Conservation (phyloP, 2,113 vertebrate species). For the Smithornis capensis region DNA sequence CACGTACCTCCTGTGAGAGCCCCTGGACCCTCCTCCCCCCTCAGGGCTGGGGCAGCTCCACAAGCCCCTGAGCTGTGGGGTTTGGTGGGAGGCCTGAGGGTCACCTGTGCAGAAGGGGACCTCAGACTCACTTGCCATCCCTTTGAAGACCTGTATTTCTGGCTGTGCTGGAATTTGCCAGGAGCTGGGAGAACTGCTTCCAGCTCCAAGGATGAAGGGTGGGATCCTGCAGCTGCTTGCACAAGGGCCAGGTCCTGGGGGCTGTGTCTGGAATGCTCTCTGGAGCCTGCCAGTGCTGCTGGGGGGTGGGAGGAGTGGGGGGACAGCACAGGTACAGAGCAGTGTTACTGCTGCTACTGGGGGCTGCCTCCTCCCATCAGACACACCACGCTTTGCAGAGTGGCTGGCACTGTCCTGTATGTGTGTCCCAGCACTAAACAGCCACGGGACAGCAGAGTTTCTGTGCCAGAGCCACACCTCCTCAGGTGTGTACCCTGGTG, state of each 20-base stretch:
- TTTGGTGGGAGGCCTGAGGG: background rate
- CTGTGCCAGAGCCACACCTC: background rate
- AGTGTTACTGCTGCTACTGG: background rate
- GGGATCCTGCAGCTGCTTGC: background rate
- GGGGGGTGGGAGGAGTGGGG: background rate
- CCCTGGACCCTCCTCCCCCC: background rate
- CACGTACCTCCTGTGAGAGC: background rate
- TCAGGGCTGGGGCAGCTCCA: rapidly evolving
- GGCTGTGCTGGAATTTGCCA: background rate
- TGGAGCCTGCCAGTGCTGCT: background rate
- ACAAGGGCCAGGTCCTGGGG: background rate
- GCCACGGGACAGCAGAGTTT: background rate
- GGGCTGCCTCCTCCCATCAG: background rate
- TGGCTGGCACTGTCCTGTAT: rapidly evolving
- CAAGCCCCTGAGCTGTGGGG: background rate
- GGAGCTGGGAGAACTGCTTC: background rate
- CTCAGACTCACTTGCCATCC: background rate
- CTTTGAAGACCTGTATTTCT: background rate
- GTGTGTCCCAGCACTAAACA: background rate
- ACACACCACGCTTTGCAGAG: background rate
- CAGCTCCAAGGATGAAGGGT: background rate
- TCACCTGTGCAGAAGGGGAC: background rate
- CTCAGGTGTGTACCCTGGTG: rapidly evolving
- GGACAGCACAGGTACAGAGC: background rate
- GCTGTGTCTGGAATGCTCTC: background rate